Conservation (phyloP, 1,140 invertebrate genomes). For the Pseudomyrmex gracilis region DNA sequence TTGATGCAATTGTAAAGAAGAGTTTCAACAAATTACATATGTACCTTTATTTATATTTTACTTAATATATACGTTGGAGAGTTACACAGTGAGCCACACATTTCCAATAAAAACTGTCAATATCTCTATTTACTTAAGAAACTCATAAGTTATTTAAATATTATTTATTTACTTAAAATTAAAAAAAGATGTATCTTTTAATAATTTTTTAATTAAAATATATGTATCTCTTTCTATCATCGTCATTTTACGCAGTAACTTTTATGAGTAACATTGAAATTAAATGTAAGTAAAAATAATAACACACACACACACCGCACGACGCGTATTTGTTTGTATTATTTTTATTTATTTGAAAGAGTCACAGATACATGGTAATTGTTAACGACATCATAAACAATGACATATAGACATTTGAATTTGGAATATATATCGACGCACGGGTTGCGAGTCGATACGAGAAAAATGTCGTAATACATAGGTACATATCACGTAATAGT, state of each 20-base stretch:
- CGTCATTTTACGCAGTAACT: background rate
- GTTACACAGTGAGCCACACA: no score
- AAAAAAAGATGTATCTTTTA: no score
- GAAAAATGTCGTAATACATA: slow-evolving; percentile 70
- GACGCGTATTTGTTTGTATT: slow-evolving; percentile 61
- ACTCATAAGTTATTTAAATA: no score
- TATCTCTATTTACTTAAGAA: no score
- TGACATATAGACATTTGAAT: slow-evolving; percentile 76
- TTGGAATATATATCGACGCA: slow-evolving; percentile 49
- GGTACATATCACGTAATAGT: slow-evolving; percentile 70
- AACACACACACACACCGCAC: no score
- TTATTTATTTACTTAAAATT: no score
- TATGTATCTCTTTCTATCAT: no score
- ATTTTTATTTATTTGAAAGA: slow-evolving; percentile 72
- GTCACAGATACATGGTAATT: slow-evolving; percentile 75
- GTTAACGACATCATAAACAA: slow-evolving; percentile 76
- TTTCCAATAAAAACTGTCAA: no score
- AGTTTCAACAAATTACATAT: slow-evolving; percentile 7
- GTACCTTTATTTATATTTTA: background rate
- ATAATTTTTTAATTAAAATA: no score
- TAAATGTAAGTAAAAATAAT: background rate
- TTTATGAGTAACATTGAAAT: background rate
- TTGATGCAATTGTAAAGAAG: background rate
- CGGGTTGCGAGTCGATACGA: slow-evolving; percentile 58
- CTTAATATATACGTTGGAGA: background rate